Base-by-base conservation (phyloP, 2,888 invertebrate genomes). In the Laothoe populi region DNA sequence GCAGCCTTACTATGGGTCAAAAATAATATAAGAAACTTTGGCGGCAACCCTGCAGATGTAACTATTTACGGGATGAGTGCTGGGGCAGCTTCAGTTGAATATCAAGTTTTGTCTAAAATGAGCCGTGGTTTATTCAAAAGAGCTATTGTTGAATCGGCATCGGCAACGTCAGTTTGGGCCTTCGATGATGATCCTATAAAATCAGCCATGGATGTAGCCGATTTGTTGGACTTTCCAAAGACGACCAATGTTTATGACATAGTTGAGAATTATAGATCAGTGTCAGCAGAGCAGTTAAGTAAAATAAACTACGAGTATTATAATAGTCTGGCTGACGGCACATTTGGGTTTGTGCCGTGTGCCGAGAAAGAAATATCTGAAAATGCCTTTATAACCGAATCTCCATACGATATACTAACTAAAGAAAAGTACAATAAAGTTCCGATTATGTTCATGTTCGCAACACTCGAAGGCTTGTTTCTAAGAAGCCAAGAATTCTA, bases 41-140 rank as follows among this genome's bases (percentile, higher is more conserved):
- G 79, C n/a, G 82, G 84, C 10, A 74, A 83, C 69, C 77, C 79
- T 2, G 61, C 69, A 0, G 69, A 77, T 59, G 75, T 85, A 0
- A 83, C 83, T 0, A 49, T 84, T 10, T 82, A 83, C 57, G 86
- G 86, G 0, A 80, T 79, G 73, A 83, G 82, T 48, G 81, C 83
- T 19, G 85, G 85, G 0, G 83, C 72, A 0, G 77, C 78, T 1
- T 74, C 79, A 0, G 79, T 78, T 0, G 75, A 79, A 42, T 72
- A 72, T 31, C 77, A 79, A 3, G 61, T 82, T 0, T 62, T 80
- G 0, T 82, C 83, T 0, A 71, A 73, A 11, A 69, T 73, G 68
- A 68, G 72, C 7, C 72, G 69, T 61, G 76, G 76, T 1, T 64
- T 83, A 0, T 82, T 79, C 42, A 66, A 72, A 10, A 72, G 70